Percentiles rank a stretch among this genome's conserved stretches.
These are phyloP conservation scores for Osedax fenrisi DNA, from an alignment of 2,888 invertebrate genomes.

Conservation along the genomic window DNA sequence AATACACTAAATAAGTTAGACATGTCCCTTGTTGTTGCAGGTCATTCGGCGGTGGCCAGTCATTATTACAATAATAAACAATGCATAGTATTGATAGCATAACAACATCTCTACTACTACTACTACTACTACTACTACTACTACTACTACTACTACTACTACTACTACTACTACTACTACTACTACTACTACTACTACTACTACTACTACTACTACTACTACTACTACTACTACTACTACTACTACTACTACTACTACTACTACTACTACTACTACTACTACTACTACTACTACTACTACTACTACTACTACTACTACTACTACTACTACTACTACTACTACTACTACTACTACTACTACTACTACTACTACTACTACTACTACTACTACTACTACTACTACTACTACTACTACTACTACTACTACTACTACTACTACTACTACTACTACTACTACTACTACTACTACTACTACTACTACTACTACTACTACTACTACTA, in stretches of 20 bases:
- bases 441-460: constrained; percentile 6
- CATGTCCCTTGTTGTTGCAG: too few relatives aligned
- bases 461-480: constrained; percentile 19
- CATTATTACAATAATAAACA: too few relatives aligned
- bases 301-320: constrained; percentile 21
- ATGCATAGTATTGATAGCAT: not conserved
- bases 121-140: constrained; percentile 23
- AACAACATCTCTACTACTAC: constrained; percentile 20
- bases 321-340: constrained; percentile 9
- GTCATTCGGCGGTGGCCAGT: too few relatives aligned
- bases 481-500: constrained; percentile 3
- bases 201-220: not conserved
- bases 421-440: constrained; percentile 7
- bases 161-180: constrained; percentile 18
- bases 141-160: constrained; percentile 24
- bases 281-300: constrained; percentile 9
- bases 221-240: constrained; percentile 12
- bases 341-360: constrained; percentile 12
- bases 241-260: constrained; percentile 14
- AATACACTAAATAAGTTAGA: too few relatives aligned
- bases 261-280: constrained; percentile 15
- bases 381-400: constrained; percentile 6
- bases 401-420: constrained; percentile 20
- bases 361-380: constrained; percentile 17
- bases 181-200: constrained; percentile 21